Evolutionary conservation across 2,113 vertebrate genomes (phyloP).

Genomic region (Setophaga coronata): DNA sequence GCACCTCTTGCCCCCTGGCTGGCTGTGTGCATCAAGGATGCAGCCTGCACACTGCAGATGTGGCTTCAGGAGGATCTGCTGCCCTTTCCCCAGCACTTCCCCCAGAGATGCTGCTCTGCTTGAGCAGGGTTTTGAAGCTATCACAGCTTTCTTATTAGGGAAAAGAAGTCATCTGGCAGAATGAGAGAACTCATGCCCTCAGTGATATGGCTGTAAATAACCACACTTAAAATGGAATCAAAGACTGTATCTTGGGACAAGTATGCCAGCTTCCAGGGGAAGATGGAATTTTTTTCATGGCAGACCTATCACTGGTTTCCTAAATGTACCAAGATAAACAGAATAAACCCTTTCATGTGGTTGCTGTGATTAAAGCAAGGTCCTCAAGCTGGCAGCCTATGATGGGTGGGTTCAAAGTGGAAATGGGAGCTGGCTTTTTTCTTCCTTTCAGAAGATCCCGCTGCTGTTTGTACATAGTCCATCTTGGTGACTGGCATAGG

Average conservation of each 20-base stretch:
- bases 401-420: constrained; percentile 69
- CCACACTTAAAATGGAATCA: constrained; percentile 48
- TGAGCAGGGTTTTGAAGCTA: neutral
- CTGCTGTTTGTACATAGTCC: constrained; percentile 63
- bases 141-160: neutral
- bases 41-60: neutral
- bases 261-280: constrained; percentile 51
- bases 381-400: constrained; percentile 75
- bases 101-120: neutral
- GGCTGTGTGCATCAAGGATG: rapidly evolving
- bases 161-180: neutral
- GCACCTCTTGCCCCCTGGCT: neutral
- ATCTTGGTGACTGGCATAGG: constrained; percentile 77
- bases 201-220: constrained; percentile 42
- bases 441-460: constrained; percentile 46
- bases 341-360: constrained; percentile 80
- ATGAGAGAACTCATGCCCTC: neutral
- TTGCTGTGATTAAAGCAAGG: constrained; percentile 79
- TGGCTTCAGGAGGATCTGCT: neutral
- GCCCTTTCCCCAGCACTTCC: neutral
- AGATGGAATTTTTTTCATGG: constrained; percentile 49
- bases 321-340: constrained; percentile 73
- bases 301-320: constrained; percentile 76
- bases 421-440: constrained; percentile 72
- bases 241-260: neutral